phyloP scores from a whole-genome alignment of 2,113 vertebrate genomes.

The Pituophis catenifer region DNA sequence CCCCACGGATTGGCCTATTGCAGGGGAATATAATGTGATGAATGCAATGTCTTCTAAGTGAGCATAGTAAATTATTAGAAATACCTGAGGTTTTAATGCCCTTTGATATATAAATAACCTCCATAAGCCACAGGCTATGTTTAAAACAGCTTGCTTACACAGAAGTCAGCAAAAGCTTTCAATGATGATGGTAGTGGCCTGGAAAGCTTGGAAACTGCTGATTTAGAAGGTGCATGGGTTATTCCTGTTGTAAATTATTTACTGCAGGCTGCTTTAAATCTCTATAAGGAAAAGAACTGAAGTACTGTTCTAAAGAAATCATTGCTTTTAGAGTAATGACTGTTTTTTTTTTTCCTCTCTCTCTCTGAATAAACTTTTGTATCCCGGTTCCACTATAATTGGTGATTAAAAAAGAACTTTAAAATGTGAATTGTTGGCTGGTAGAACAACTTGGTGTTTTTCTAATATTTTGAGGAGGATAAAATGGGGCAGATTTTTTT shows the following conservation, averaged over 20 bases:
- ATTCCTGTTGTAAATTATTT: constrained; percentile 2
- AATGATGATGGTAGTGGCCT: background rate
- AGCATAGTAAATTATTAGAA: background rate
- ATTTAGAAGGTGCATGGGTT: background rate
- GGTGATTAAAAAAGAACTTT: background rate
- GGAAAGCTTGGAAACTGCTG: background rate
- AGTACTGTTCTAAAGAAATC: background rate
- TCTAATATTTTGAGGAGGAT: background rate
- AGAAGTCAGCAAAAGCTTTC: background rate
- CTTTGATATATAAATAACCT: background rate
- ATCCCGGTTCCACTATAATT: background rate
- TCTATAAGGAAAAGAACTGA: no score
- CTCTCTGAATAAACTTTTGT: background rate
- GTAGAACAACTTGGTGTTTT: background rate
- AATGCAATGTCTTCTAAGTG: background rate
- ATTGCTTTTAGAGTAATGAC: background rate
- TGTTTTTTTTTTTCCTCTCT: background rate
- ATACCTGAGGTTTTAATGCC: background rate
- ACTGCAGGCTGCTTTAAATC: background rate
- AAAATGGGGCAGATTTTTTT: background rate
- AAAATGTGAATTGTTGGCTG: background rate
- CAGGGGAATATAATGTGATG: background rate
- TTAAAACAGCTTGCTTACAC: background rate
- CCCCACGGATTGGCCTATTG: background rate
- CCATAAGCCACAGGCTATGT: background rate